phyloP scores from a whole-genome alignment of 2,888 invertebrate species.

The Oscheius sp. region DNA sequence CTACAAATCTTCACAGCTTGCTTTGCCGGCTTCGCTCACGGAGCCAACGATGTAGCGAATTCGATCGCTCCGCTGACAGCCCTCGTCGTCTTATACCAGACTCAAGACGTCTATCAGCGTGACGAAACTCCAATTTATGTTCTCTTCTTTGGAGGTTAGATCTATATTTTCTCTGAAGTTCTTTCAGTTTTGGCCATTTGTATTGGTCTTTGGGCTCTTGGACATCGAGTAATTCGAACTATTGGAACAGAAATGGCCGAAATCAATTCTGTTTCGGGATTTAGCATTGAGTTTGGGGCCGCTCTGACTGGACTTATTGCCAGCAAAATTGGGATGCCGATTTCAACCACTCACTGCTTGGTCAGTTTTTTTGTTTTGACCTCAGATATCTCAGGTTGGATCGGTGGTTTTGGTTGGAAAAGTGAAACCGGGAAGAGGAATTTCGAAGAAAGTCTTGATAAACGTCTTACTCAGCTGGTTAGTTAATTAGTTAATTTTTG shows the following conservation, averaged over 20 bases:
- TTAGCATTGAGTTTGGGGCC: constrained; percentile 93
- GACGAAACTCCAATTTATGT: constrained; percentile 87
- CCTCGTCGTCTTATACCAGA: constrained; percentile 87
- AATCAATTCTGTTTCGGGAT: constrained; percentile 94
- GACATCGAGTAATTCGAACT: constrained; percentile 91
- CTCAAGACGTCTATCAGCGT: constrained; percentile 80
- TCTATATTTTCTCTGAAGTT: too few species aligned
- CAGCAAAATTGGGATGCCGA: constrained; percentile 93
- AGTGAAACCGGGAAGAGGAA: constrained; percentile 77
- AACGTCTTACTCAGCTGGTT: constrained; percentile 97
- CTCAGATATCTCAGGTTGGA: constrained; percentile 73
- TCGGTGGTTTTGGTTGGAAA: constrained; percentile 94
- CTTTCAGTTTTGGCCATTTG: constrained; percentile 95
- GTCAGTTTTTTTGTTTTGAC: constrained; percentile 78
- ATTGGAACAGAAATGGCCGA: constrained; percentile 94
- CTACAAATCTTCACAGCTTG: constrained; percentile 94
- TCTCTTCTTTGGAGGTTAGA: constrained; percentile 88
- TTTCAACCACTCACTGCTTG: constrained; percentile 97
- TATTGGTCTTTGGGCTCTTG: constrained; percentile 92
- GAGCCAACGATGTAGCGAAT: constrained; percentile 96
- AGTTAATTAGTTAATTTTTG: too few species aligned
- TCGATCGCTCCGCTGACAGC: constrained; percentile 96
- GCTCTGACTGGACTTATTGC: constrained; percentile 94
- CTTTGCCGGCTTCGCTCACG: constrained; percentile 98
- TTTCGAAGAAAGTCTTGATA: constrained; percentile 75